A percentile compares a stretch with the other conserved stretches of the same genome.
phyloP scores from a whole-genome alignment of 2,888 invertebrate species.

The Monoplex corrugatus region DNA sequence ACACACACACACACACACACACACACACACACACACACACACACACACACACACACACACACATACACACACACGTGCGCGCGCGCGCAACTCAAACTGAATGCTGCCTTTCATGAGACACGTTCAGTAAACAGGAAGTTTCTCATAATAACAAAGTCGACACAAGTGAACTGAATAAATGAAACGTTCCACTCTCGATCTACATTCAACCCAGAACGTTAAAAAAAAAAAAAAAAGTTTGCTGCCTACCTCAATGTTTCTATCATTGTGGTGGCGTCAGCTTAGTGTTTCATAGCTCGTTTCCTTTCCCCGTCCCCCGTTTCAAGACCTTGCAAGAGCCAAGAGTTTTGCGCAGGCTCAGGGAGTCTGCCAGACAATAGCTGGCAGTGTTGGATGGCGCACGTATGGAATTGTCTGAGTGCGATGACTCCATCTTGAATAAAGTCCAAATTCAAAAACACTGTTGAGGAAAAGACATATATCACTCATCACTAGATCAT shows the following conservation, averaged over 20 bases:
- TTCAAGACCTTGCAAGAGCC: too few species aligned
- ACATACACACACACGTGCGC: neutral
- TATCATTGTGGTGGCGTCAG: neutral
- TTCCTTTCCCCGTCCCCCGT: too few species aligned
- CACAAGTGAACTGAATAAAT: neutral
- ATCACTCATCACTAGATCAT: neutral
- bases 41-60: neutral
- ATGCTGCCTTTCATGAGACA: too few species aligned
- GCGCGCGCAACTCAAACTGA: too few species aligned
- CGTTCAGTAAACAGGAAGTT: too few species aligned
- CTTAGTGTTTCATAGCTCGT: too few species aligned
- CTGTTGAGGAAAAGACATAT: neutral
- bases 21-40: neutral
- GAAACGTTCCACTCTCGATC: neutral
- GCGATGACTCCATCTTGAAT: neutral
- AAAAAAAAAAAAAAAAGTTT: neutral
- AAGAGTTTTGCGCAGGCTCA: too few species aligned
- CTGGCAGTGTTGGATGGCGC: neutral
- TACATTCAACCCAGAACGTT: neutral
- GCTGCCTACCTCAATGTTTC: neutral
- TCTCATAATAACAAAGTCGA: too few species aligned
- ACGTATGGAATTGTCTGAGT: neutral
- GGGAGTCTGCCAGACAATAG: too few species aligned
- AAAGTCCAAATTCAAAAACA: neutral
- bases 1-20: neutral